Percentiles rank a stretch among this genome's conserved stretches.
phyloP scores from a whole-genome alignment of 2,113 vertebrate species.

The Ia io region DNA sequence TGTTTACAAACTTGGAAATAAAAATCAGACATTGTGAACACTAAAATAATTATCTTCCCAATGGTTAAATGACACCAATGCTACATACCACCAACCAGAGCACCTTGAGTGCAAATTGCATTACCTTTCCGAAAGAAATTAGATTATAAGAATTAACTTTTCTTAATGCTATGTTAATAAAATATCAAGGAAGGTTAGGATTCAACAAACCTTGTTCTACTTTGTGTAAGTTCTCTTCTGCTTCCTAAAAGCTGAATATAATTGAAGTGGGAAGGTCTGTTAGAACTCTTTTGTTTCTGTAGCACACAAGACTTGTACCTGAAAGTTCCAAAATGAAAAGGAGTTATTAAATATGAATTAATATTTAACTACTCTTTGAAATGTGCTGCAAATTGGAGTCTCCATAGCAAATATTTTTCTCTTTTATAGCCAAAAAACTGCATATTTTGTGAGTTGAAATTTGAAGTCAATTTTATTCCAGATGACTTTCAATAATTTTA shows the following conservation, averaged over 20 bases:
- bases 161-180: conserved; percentile 34
- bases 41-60: background rate
- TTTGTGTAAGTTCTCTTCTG: conserved; percentile 14
- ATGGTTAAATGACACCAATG: background rate
- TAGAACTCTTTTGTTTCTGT: background rate
- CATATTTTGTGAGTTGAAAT: background rate
- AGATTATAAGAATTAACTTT: background rate
- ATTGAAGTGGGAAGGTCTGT: conserved; percentile 13
- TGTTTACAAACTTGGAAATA: conserved; percentile 35
- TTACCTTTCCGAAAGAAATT: background rate
- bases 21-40: background rate
- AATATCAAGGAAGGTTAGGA: background rate
- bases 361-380: background rate
- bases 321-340: background rate
- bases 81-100: background rate
- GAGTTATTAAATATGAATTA: conserved; percentile 21
- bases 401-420: background rate
- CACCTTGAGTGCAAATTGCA: background rate
- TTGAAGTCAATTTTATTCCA: conserved; percentile 18
- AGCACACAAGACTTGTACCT: background rate
- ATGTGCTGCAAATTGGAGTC: background rate
- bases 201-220: background rate
- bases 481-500: background rate
- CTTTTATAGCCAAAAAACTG: background rate
- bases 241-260: conserved; percentile 14